Percentiles rank a stretch among this genome's conserved stretches.
These are phyloP conservation scores for Pelvicachromis taeniatus DNA, from an alignment of 2,113 vertebrate genomes.

Conservation along the genomic window DNA sequence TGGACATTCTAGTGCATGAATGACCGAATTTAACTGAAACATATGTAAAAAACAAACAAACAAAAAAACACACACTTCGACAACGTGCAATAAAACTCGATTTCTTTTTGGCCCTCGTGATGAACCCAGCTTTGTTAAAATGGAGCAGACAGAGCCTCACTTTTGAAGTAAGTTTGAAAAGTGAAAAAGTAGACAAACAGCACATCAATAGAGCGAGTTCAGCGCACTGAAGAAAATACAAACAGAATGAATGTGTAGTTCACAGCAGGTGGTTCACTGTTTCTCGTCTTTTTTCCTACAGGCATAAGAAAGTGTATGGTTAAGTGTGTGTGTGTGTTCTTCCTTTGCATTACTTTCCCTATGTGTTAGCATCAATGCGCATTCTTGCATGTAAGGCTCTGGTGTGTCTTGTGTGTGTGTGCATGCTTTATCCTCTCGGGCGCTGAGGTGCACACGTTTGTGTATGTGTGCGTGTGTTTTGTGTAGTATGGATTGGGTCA, in stretches of 20 bases:
- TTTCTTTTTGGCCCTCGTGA: not conserved
- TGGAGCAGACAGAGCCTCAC: constrained; percentile 19
- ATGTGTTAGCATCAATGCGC: constrained; percentile 23
- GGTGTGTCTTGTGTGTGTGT: not conserved
- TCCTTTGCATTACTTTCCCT: not conserved
- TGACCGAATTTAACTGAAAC: not conserved
- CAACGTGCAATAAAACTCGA: not conserved
- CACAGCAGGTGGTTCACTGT: constrained; percentile 59
- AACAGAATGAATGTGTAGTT: constrained; percentile 57
- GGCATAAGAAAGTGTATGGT: constrained; percentile 37
- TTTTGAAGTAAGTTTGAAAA: constrained; percentile 58
- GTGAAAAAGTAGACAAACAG: constrained; percentile 49
- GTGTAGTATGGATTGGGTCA: constrained; percentile 69
- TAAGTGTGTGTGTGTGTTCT: constrained; percentile 3
- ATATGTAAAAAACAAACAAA: not conserved
- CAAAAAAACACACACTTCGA: not conserved
- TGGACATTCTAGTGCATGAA: not conserved
- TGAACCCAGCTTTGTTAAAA: constrained; percentile 11
- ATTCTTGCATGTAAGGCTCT: constrained; percentile 15
- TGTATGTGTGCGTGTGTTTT: not conserved
- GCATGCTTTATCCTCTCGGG: constrained; percentile 31
- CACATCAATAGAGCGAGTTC: constrained; percentile 56
- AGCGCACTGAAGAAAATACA: constrained; percentile 52
- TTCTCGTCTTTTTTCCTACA: constrained; percentile 50
- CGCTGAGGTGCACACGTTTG: not conserved